Evolutionary conservation across 2,888 invertebrate genomes (phyloP), one percentile per base, ranked within the genome.

Genomic region (Maniola hyperantus): DNA sequence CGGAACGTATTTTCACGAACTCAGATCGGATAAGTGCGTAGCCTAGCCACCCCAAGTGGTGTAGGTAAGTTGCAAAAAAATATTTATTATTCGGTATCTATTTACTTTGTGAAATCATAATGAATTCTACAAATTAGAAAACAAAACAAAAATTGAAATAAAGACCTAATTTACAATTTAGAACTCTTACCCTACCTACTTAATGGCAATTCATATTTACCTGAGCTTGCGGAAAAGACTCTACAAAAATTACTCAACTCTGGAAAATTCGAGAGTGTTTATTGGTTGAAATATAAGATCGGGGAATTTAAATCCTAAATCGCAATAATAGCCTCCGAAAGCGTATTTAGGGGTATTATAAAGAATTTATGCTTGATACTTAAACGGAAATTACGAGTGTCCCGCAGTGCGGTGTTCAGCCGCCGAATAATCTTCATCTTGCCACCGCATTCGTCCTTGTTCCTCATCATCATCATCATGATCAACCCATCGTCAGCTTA

Each of bases 381-480:
- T 83, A 74, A 76, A 79, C 74, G 77, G 76, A 78, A 85, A 84
- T 83, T 82, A 83, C 81, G 78, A 77, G 74, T 75, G 73, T 74
- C 75, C 85, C 84, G 86, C 88, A 88, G 70, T 87, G 88, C 88
- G 87, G 86, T 81, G 75, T 81, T 77, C 77, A 75, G 69, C 61
- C 67, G 67, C 71, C 69, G 78, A 79, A 83, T 87, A 84, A 87
- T 87, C 84, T 85, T 77, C 75, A 76, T 72, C 75, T 77, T 85
- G 85, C 83, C 84, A 82, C 80, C 83, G 77, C 50, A 20, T 39
- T 51, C 33, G 58, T 46, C 58, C 58, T 44, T 44, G 15, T 51
- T 26, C 13, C 18, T 58, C n/a, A n/a, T n/a, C n/a, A n/a, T n/a
- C n/a, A n/a, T n/a, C n/a, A n/a, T n/a, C n/a, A n/a, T n/a, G n/a